These are phyloP conservation scores for Platycheirus rosarum DNA, from an alignment of 2,888 invertebrate species.

Conservation along the genomic window DNA sequence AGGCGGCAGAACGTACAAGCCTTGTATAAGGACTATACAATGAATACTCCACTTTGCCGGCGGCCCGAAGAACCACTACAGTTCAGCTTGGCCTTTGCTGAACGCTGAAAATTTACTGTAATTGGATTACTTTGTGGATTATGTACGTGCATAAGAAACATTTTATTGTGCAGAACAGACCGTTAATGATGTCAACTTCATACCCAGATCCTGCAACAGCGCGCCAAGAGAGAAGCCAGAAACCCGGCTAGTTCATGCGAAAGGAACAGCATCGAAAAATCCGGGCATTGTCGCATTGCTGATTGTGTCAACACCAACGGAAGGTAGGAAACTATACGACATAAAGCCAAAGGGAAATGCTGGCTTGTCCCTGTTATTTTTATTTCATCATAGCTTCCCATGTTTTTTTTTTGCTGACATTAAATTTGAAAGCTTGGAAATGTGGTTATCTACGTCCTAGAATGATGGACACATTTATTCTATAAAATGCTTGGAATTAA, in stretches of 20 bases:
- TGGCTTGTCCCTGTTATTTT: constrained; percentile 15
- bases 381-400: not conserved
- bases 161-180: constrained; percentile 62
- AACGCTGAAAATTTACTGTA: constrained; percentile 37
- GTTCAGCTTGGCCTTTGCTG: not conserved
- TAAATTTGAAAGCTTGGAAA: constrained; percentile 16
- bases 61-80: too few relatives aligned
- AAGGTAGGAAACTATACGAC: constrained; percentile 17
- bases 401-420: not conserved
- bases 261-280: constrained; percentile 39
- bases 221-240: constrained; percentile 26
- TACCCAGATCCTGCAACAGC: constrained; percentile 39
- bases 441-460: not conserved
- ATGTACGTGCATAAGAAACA: constrained; percentile 68
- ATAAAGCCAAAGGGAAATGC: constrained; percentile 23
- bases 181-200: constrained; percentile 66
- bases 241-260: constrained; percentile 28
- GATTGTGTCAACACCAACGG: constrained; percentile 36
- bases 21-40: constrained; percentile 13
- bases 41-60: too few relatives aligned
- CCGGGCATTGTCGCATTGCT: constrained; percentile 57
- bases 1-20: constrained; percentile 8
- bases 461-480: not conserved
- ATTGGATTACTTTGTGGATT: constrained; percentile 65
- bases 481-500: constrained; percentile 8